Percentiles rank a stretch among this genome's conserved stretches.
These are phyloP conservation scores for Orius insidiosus DNA, from an alignment of 1,140 invertebrate species.

Conservation along the genomic window DNA sequence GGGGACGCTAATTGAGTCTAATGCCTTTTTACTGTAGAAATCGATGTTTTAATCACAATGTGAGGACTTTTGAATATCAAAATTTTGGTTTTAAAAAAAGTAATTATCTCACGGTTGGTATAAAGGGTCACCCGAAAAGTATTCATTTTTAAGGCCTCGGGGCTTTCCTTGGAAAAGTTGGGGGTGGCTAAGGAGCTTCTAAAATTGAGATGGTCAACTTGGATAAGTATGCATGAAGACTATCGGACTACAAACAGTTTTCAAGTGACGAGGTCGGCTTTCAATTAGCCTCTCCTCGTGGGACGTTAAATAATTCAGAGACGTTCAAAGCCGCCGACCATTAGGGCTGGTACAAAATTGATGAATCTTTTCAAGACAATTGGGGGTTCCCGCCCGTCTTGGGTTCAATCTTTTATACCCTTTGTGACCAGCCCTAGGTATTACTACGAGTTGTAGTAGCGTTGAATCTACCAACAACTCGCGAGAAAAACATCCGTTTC, in stretches of 20 bases:
- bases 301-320: too few relatives aligned
- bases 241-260: conserved; percentile 3
- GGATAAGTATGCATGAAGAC: conserved; percentile 1
- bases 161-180: neutral
- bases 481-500: too few relatives aligned
- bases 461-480: too few relatives aligned
- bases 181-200: conserved; percentile 1
- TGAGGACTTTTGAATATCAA: too few relatives aligned
- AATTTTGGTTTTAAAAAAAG: neutral
- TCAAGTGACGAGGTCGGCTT: neutral
- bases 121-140: neutral
- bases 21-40: too few relatives aligned
- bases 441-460: too few relatives aligned
- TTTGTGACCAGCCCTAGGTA: too few relatives aligned
- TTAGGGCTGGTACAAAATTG: conserved; percentile 5
- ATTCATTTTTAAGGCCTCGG: neutral
- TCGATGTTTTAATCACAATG: too few relatives aligned
- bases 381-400: too few relatives aligned
- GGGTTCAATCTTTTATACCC: too few relatives aligned
- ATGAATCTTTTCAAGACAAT: conserved; percentile 6
- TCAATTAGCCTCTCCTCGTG: too few relatives aligned
- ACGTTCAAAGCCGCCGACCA: conserved; percentile 4
- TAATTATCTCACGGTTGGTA: neutral
- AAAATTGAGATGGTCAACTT: conserved; percentile 6
- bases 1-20: too few relatives aligned